Base-by-base conservation (phyloP, 2,113 vertebrate genomes). In the Sinocyclocheilus grahami region DNA sequence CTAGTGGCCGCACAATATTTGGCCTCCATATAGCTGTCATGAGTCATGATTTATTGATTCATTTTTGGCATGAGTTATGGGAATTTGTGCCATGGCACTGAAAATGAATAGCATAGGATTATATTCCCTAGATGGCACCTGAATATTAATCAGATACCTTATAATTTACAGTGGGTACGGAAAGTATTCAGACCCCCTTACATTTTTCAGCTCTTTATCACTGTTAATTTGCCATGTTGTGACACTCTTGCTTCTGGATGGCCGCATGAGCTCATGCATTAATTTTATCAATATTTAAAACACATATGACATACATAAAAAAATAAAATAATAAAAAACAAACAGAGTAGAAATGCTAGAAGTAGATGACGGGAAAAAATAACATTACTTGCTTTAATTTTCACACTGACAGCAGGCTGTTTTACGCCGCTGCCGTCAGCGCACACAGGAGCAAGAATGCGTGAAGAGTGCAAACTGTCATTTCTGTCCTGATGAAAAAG, bases 381-480 rank as follows among this genome's bases (percentile, higher is more conserved):
- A 89, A 86, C 75, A 84, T 84, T 67, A 86, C 67, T 86, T 22
- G 24, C 81, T 55, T 86, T 86, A 30, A 86, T 80, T 86, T 81
- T 60, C 67, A 37, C 55, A 24, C 11, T 8, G 30, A 20, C 20
- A 22, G 18, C 75, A 39, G 51, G 62, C 80, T 82, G 60, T 82
- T 81, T 82, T 67, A 18, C 14, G 46, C 37, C 16, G 42, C 63
- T 42, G 76, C 55, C 58, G 24, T 62, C 48, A 55, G 33, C 1
- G 16, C 39, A 63, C 65, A 33, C 74, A 5, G 4, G 76, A 20
- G 78, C 67, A 42, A 0, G 30, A 58, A 77, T 71, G 76, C 55
- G 74, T 42, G 69, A 62, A 84, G 62, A 86, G 82, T 75, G 77
- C 80, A 60, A 87, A 78, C 80, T 83, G 48, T 55, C 81, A 77